Conservation (phyloP, 2,797 vertebrate species). For the Lophius americanus region DNA sequence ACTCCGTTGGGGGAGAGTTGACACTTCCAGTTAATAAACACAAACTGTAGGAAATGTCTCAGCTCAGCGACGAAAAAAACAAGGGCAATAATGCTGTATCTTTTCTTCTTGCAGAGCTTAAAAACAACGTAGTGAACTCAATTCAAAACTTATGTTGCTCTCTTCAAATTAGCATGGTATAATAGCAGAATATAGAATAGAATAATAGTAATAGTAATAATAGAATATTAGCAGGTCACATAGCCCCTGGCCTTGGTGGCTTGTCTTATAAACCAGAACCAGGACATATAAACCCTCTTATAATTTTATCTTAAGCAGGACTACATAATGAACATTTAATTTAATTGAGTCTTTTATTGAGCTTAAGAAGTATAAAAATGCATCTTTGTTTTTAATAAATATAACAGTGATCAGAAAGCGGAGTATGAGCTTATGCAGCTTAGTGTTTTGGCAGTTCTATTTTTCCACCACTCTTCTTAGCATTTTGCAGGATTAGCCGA, state of each 20-base stretch:
- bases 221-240: neutral
- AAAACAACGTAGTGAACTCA: slow-evolving; percentile 11
- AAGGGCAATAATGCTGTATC: slow-evolving; percentile 33
- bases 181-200: neutral
- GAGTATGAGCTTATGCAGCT: too few species aligned
- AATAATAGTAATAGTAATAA: too few species aligned
- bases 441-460: too few species aligned
- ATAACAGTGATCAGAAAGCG: too few species aligned
- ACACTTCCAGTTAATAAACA: slow-evolving; percentile 78
- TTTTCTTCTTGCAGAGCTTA: slow-evolving; percentile 35
- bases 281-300: neutral
- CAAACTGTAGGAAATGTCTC: slow-evolving; percentile 73
- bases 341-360: neutral
- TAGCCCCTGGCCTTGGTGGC: neutral
- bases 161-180: neutral
- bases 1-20: slow-evolving; percentile 65
- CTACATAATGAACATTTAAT: neutral
- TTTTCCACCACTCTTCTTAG: too few species aligned
- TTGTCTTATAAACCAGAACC: neutral
- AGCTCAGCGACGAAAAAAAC: slow-evolving; percentile 61
- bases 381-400: too few species aligned
- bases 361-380: too few species aligned
- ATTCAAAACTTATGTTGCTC: slow-evolving; percentile 8
- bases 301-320: neutral
- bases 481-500: too few species aligned